Percentiles rank a stretch among this genome's conserved stretches.
These are phyloP conservation scores for Gryllus bimaculatus DNA, from an alignment of 1,140 invertebrate genomes.

Conservation along the genomic window DNA sequence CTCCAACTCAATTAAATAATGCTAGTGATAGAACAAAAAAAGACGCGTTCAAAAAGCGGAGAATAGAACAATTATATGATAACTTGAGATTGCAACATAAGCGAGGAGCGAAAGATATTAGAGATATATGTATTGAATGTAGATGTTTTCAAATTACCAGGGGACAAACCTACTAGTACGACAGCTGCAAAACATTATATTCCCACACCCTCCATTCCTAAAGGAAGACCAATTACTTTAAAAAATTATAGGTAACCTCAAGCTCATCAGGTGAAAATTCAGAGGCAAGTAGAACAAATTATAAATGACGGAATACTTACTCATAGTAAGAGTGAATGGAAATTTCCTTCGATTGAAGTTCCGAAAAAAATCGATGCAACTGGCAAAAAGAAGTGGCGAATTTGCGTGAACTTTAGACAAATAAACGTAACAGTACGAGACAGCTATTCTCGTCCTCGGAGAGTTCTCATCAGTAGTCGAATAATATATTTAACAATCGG, in stretches of 20 bases:
- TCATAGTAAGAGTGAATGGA: constrained; percentile 9
- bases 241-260: constrained; percentile 16
- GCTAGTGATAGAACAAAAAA: no score
- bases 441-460: constrained; percentile 27
- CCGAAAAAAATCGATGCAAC: constrained; percentile 17
- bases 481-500: no score
- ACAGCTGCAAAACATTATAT: constrained; percentile 17
- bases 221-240: not conserved
- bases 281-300: constrained; percentile 14
- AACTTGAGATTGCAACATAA: not conserved
- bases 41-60: no score
- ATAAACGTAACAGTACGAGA: constrained; percentile 35
- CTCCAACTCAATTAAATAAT: no score
- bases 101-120: constrained; percentile 12
- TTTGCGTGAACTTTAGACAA: constrained; percentile 34
- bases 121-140: constrained; percentile 8
- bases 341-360: constrained; percentile 14
- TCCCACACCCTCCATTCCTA: not conserved
- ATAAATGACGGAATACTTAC: constrained; percentile 16
- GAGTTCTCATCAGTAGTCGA: no score
- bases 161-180: constrained; percentile 14
- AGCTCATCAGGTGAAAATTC: constrained; percentile 11
- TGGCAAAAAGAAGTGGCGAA: constrained; percentile 14
- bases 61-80: no score
- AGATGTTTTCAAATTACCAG: constrained; percentile 19